A percentile compares a stretch with the other conserved stretches of the same genome.
Evolutionary conservation across 2,797 vertebrate species (phyloP).

Genomic region (Cynodonichthys magdalenae): DNA sequence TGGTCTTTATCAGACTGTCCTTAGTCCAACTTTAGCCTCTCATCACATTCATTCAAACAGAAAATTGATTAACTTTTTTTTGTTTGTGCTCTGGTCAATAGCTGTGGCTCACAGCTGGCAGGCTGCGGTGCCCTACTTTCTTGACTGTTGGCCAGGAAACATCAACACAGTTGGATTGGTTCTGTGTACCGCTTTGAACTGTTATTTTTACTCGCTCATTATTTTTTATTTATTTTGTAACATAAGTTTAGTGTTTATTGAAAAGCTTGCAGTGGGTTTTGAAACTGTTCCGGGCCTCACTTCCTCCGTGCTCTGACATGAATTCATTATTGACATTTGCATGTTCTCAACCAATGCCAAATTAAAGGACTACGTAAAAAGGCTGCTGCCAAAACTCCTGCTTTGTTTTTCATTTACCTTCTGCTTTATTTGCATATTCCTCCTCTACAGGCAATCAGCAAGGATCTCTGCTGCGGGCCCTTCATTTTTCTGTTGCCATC

Average conservation of each 20-base stretch:
- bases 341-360: slow-evolving; percentile 69
- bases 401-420: slow-evolving; percentile 79
- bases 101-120: slow-evolving; percentile 33
- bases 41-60: slow-evolving; percentile 39
- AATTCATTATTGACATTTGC: slow-evolving; percentile 73
- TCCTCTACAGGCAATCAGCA: slow-evolving; percentile 74
- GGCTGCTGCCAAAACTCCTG: slow-evolving; percentile 68
- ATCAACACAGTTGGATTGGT: slow-evolving; percentile 14
- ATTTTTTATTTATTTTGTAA: slow-evolving; percentile 53
- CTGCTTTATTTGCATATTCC: slow-evolving; percentile 80
- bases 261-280: slow-evolving; percentile 50
- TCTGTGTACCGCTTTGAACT: slow-evolving; percentile 29
- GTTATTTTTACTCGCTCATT: slow-evolving; percentile 41
- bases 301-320: slow-evolving; percentile 53
- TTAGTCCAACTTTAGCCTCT: slow-evolving; percentile 35
- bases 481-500: slow-evolving; percentile 63
- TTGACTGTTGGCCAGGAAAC: slow-evolving; percentile 27
- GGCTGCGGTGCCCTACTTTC: slow-evolving; percentile 56
- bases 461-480: slow-evolving; percentile 68
- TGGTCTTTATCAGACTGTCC: slow-evolving; percentile 32
- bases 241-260: slow-evolving; percentile 44
- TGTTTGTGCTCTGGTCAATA: slow-evolving; percentile 51
- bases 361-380: slow-evolving; percentile 73
- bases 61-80: slow-evolving; percentile 60
- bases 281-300: slow-evolving; percentile 56